A percentile compares a stretch with the other conserved stretches of the same genome.
Conservation (phyloP, 2,888 invertebrate genomes). For the Tinea semifulvella region DNA sequence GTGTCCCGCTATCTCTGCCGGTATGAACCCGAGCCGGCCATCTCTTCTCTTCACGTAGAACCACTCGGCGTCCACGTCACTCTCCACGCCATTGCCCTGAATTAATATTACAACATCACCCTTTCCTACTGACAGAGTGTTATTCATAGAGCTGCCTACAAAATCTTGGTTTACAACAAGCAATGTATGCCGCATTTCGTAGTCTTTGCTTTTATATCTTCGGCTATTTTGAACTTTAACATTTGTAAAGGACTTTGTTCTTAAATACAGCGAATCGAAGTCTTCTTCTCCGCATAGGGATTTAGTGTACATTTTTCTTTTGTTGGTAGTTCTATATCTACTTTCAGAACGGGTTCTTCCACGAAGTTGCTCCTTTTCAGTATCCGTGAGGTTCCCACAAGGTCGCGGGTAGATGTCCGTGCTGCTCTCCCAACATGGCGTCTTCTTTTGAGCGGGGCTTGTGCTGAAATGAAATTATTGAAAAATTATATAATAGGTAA, state of each 20-base stretch:
- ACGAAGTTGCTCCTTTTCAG: slow-evolving; percentile 73
- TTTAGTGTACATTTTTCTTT: slow-evolving; percentile 33
- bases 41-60: slow-evolving; percentile 78
- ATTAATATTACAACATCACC: slow-evolving; percentile 81
- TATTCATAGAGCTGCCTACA: slow-evolving; percentile 61
- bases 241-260: slow-evolving; percentile 52
- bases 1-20: slow-evolving; percentile 79
- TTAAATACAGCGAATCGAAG: slow-evolving; percentile 76
- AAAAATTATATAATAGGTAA: too few relatives aligned
- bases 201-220: slow-evolving; percentile 24
- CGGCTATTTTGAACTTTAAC: slow-evolving; percentile 30
- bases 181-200: slow-evolving; percentile 68
- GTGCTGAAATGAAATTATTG: slow-evolving; percentile 40
- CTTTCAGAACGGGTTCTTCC: slow-evolving; percentile 75
- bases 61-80: slow-evolving; percentile 74
- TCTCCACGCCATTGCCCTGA: slow-evolving; percentile 39
- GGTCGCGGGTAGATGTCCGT: slow-evolving; percentile 84
- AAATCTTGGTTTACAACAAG: slow-evolving; percentile 77
- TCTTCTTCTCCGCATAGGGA: slow-evolving; percentile 73
- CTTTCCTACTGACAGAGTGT: slow-evolving; percentile 70
- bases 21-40: slow-evolving; percentile 79
- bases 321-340: slow-evolving; percentile 58
- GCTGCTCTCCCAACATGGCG: slow-evolving; percentile 83
- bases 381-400: slow-evolving; percentile 83
- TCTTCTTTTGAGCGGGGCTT: slow-evolving; percentile 62